These are phyloP conservation scores for Stegostoma tigrinum DNA, from an alignment of 2,113 vertebrate species.

Conservation along the genomic window DNA sequence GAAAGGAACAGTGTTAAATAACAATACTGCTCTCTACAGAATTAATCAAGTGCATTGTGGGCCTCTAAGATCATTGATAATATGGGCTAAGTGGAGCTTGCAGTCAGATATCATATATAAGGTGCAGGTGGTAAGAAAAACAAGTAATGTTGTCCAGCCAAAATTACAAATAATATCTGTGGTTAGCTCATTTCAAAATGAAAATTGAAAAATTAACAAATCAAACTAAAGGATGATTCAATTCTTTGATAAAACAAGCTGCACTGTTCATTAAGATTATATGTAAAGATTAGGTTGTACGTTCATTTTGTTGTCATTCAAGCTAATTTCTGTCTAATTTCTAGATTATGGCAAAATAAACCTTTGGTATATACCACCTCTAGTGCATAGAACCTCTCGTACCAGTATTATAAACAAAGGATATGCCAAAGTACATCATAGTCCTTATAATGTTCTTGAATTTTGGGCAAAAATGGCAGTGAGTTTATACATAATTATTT, in stretches of 20 bases:
- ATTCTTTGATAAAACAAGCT: background rate
- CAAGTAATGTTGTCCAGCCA: background rate
- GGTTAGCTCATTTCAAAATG: background rate
- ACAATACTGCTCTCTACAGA: conserved; percentile 41
- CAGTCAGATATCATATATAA: background rate
- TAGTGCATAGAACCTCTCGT: background rate
- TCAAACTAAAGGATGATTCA: background rate
- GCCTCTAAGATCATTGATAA: conserved; percentile 41
- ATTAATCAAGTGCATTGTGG: conserved; percentile 62
- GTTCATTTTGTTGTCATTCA: background rate
- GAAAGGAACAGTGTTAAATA: conserved; percentile 51
- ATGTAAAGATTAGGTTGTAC: background rate
- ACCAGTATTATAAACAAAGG: background rate
- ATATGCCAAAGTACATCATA: background rate
- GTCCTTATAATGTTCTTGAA: background rate
- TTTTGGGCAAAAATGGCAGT: background rate
- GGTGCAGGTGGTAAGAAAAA: background rate
- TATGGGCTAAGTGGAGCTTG: conserved; percentile 39
- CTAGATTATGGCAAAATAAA: background rate
- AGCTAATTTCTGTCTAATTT: background rate
- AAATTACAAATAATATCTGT: background rate
- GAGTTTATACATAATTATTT: background rate
- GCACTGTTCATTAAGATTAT: background rate
- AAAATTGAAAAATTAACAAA: background rate
- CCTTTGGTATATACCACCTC: too few species aligned